A percentile compares a stretch with the other conserved stretches of the same genome.
phyloP scores from a whole-genome alignment of 2,113 vertebrate genomes.

The Eubucco bourcierii region DNA sequence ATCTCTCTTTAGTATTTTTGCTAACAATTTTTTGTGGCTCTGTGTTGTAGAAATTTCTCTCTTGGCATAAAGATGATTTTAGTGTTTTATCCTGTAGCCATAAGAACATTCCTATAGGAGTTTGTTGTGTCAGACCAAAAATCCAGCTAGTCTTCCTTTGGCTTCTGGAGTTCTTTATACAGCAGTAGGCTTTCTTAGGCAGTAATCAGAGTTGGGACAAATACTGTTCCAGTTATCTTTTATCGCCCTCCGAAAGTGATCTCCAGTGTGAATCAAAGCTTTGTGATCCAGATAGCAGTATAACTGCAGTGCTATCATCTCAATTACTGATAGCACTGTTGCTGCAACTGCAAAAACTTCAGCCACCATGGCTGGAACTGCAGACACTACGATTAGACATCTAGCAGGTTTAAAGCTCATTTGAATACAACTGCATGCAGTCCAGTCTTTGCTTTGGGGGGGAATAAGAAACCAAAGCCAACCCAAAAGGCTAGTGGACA shows the following conservation, averaged over 20 bases:
- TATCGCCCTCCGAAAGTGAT: background rate
- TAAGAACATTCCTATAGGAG: background rate
- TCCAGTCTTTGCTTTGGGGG: background rate
- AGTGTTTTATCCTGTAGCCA: background rate
- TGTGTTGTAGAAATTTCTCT: background rate
- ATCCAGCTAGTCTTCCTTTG: background rate
- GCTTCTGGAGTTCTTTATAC: background rate
- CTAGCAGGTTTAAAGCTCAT: background rate
- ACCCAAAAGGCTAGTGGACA: background rate
- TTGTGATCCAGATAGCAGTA: background rate
- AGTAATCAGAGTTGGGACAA: background rate
- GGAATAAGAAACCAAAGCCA: background rate
- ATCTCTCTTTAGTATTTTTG: background rate
- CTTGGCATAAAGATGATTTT: background rate
- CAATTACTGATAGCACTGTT: background rate
- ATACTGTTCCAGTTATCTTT: background rate
- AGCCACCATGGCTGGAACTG: background rate
- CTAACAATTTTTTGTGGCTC: background rate
- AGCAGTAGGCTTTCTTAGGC: background rate
- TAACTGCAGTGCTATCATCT: background rate
- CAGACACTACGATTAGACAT: background rate
- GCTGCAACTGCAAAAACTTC: background rate
- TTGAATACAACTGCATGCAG: background rate
- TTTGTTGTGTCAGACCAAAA: background rate
- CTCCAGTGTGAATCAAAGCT: background rate